Evolutionary conservation across 23 tunicate genomes (phyloP), one percentile per base, ranked within the genome.

Genomic region (Phallusia fumigata): DNA sequence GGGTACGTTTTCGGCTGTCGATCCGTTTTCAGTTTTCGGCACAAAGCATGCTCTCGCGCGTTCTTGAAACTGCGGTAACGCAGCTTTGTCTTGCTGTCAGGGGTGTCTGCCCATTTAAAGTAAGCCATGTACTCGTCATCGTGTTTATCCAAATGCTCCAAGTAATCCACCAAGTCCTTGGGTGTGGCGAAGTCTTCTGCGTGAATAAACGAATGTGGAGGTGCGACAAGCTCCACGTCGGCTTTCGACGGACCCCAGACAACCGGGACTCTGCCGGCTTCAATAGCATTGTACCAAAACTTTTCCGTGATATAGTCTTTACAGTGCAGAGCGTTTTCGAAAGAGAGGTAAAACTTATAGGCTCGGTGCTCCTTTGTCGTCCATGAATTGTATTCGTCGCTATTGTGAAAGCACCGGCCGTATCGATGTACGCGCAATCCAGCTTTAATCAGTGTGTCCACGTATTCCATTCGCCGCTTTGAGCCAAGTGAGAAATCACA

Each of bases 391-490:
- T 31, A 74, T 69, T 79, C 81, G 21, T 32, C 36, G 19, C 44
- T 21, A 2, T 75, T 81, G 21, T 65, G 30, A 33, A 87, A 89
- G 77, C 93, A 89, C 49, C 80, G 72, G 31, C 93, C 93, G 31
- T 64, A 89, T 36, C 88, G 83, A 76, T 89, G 89, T 75, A 89
- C 65, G n/a, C 76, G 79, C 47, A 89, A 65, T 5, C 93, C 93
- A 28, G 83, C 88, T 51, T 79, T 84, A 1, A 89, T 84, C 2
- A 89, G 81, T 64, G 53, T 53, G 50, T 84, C 74, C 30, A 81
- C 88, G 76, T 85, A 89, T 34, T 78, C 51, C 80, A 89, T 47
- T 12, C 93, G 88, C 53, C 79, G 75, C 64, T 34, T 31, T 6
- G 88, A 83, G 19, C 93, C 93, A 44, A 36, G 28, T 15, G 81